Percentiles rank a stretch among this genome's conserved stretches.
Conservation (phyloP, 2,113 vertebrate genomes). For the Bujurquina vittata region DNA sequence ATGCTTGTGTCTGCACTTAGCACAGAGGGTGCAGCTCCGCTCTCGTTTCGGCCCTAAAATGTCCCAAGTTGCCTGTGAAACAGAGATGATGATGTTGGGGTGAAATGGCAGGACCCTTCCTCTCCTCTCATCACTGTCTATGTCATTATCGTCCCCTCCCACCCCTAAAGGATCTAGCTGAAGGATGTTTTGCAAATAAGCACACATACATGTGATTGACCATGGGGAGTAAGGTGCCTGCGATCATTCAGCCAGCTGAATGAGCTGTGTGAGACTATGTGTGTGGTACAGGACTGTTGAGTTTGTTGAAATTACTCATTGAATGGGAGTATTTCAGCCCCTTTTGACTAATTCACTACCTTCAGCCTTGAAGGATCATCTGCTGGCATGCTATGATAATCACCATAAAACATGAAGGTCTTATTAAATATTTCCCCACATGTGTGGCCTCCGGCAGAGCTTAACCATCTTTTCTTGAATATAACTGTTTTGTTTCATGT, state of each 20-base stretch:
- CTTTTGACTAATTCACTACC: constrained; percentile 17
- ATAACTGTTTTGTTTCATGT: constrained; percentile 15
- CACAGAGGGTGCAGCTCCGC: constrained; percentile 4
- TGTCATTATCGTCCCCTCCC: constrained; percentile 46
- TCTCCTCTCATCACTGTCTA: constrained; percentile 48
- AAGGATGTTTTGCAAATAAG: constrained; percentile 26
- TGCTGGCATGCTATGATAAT: constrained; percentile 44
- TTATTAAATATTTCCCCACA: constrained; percentile 42
- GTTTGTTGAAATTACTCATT: constrained; percentile 41
- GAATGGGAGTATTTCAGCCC: constrained; percentile 45
- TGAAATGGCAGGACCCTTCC: constrained; percentile 26
- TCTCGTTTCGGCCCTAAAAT: constrained; percentile 22
- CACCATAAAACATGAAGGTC: constrained; percentile 38
- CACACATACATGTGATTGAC: background rate
- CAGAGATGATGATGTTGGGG: constrained; percentile 29
- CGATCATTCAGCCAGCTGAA: constrained; percentile 16
- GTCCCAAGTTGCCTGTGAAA: constrained; percentile 1
- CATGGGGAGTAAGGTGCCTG: background rate
- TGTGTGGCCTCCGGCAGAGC: constrained; percentile 13
- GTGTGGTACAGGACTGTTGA: constrained; percentile 37
- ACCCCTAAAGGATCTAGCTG: constrained; percentile 31
- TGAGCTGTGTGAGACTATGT: background rate
- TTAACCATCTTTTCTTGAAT: constrained; percentile 6
- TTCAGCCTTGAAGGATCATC: constrained; percentile 41
- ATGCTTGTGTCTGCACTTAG: constrained; percentile 19